phyloP scores from a whole-genome alignment of 2,797 vertebrate genomes.

The Rallus crepitans region DNA sequence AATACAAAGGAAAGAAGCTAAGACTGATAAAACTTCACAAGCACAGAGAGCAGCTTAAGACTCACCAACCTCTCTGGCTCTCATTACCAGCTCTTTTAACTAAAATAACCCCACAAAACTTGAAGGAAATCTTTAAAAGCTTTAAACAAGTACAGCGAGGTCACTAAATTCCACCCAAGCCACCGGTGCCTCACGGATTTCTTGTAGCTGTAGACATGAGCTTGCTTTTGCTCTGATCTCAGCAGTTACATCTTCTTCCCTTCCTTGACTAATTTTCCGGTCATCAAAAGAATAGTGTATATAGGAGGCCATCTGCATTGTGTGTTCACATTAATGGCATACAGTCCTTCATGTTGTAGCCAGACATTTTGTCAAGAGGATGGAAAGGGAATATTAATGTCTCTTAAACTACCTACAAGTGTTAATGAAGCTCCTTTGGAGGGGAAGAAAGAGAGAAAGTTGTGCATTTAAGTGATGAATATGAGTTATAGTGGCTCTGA shows the following conservation, averaged over 20 bases:
- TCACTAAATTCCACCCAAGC: not conserved
- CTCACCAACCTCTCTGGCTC: not conserved
- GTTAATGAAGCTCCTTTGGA: not conserved
- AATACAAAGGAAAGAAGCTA: not conserved
- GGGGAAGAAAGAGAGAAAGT: not conserved
- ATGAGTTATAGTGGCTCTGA: not conserved
- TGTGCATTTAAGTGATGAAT: not conserved
- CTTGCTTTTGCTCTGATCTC: not conserved
- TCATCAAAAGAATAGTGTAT: accelerated
- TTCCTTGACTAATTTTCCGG: not conserved
- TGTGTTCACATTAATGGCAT: not conserved
- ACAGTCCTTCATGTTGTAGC: not conserved
- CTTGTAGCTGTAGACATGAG: not conserved
- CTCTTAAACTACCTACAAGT: not conserved
- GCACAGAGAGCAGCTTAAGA: conserved; percentile 1
- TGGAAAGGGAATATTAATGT: not conserved
- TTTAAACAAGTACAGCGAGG: not conserved
- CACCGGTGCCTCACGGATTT: not conserved
- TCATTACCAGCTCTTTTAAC: not conserved
- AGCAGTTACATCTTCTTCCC: not conserved
- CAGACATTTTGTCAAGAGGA: not conserved
- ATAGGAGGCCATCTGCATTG: not conserved
- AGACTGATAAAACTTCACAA: not conserved
- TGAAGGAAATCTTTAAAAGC: not conserved
- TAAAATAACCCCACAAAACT: not conserved